Conservation (phyloP, 2,888 invertebrate species). For the Drosophila paucipuncta region DNA sequence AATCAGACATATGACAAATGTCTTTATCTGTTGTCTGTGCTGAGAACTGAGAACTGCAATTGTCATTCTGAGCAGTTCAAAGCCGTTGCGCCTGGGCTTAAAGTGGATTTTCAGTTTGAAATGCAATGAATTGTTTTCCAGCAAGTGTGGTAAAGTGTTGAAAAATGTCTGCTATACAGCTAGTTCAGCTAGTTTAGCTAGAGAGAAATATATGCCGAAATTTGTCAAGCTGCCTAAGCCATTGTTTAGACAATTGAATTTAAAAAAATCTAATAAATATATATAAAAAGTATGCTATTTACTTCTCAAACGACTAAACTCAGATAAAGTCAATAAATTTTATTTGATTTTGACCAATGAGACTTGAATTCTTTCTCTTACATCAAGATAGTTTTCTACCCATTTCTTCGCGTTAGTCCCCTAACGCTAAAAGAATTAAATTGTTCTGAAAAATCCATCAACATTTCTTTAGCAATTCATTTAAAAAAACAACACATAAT, state of each 20-base stretch:
- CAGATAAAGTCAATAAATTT: neutral
- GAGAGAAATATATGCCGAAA: neutral
- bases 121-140: conserved; percentile 28
- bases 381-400: neutral
- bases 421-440: neutral
- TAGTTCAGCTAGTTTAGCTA: neutral
- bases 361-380: neutral
- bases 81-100: conserved; percentile 26
- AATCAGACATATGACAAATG: conserved; percentile 64
- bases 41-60: conserved; percentile 27
- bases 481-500: accelerated
- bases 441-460: neutral
- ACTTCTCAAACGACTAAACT: neutral
- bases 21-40: conserved; percentile 52
- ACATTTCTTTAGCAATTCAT: neutral
- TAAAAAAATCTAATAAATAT: neutral
- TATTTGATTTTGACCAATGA: neutral
- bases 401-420: neutral
- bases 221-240: neutral
- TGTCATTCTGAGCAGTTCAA: conserved; percentile 39
- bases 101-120: conserved; percentile 30
- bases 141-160: conserved; percentile 14
- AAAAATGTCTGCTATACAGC: neutral
- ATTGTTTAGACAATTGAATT: neutral
- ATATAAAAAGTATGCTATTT: neutral